A percentile compares a stretch with the other conserved stretches of the same genome.
phyloP scores from a whole-genome alignment of 1,140 invertebrate genomes.

The Zaprionus ornatus region DNA sequence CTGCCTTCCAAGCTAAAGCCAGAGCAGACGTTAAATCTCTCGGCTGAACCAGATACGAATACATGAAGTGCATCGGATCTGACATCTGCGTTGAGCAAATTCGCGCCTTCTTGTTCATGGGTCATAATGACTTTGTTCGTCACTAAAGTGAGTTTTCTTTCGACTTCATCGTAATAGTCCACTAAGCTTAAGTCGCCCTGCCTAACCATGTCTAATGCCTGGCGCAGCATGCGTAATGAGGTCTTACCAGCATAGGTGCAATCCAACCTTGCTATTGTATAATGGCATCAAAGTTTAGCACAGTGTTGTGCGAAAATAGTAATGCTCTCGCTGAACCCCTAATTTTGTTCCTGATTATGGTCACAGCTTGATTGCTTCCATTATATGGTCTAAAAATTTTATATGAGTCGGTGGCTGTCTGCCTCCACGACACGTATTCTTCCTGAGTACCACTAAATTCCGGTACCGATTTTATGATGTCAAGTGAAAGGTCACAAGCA shows the following conservation, averaged over 20 bases:
- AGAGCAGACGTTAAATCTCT: neutral
- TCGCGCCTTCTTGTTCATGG: slow-evolving; percentile 24
- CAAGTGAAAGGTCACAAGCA: slow-evolving; percentile 24
- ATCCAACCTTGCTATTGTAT: slow-evolving; percentile 40
- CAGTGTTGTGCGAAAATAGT: slow-evolving; percentile 32
- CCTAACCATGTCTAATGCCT: slow-evolving; percentile 26
- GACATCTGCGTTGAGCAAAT: neutral
- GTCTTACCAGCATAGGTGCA: slow-evolving; percentile 43
- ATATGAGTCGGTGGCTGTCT: slow-evolving; percentile 29
- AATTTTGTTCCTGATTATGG: slow-evolving; percentile 39
- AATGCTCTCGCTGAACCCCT: slow-evolving; percentile 25
- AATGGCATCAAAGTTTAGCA: slow-evolving; percentile 52
- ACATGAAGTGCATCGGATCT: neutral
- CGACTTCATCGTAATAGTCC: slow-evolving; percentile 44
- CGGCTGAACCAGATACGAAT: neutral
- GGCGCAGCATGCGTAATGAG: slow-evolving; percentile 39
- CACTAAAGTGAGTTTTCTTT: too few species aligned
- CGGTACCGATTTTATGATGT: slow-evolving; percentile 29
- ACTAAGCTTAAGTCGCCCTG: too few species aligned
- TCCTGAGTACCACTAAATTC: slow-evolving; percentile 10
- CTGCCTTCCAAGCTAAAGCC: neutral
- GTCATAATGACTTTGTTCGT: slow-evolving; percentile 43
- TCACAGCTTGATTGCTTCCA: slow-evolving; percentile 14
- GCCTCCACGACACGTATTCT: slow-evolving; percentile 45
- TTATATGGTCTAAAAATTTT: slow-evolving; percentile 19